Conservation (phyloP, 2,113 vertebrate genomes). For the Heterochromis multidens region DNA sequence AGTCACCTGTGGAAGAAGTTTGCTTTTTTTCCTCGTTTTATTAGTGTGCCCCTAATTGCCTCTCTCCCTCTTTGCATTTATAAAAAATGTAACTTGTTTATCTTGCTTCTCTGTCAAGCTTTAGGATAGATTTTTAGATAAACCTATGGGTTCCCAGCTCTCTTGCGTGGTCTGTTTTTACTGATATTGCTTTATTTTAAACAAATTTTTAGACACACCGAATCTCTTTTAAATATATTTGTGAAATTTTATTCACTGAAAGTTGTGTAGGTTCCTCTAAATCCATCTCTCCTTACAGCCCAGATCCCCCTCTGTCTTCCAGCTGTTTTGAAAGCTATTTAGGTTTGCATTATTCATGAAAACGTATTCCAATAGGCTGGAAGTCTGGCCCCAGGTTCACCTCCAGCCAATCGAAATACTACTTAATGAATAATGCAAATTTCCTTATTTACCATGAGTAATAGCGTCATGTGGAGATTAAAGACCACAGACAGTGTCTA, state of each 20-base stretch:
- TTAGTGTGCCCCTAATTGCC: not conserved
- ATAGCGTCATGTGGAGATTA: constrained; percentile 10
- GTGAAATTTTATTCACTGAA: not conserved
- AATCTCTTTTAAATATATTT: not conserved
- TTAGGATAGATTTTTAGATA: not conserved
- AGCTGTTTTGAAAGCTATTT: constrained; percentile 24
- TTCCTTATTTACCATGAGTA: constrained; percentile 19
- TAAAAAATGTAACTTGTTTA: not conserved
- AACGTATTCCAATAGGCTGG: constrained; percentile 6
- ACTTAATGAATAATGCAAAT: constrained; percentile 29
- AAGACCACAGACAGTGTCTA: not conserved
- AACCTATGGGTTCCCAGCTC: not conserved
- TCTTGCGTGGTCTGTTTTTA: not conserved
- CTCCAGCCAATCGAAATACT: constrained; percentile 11
- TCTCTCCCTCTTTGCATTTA: not conserved
- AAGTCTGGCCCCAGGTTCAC: constrained; percentile 12
- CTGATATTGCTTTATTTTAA: not conserved
- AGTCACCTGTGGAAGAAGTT: not conserved
- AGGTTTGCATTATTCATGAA: constrained; percentile 24
- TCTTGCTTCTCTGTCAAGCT: not conserved
- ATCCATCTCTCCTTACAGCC: not conserved
- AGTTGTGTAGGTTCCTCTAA: not conserved
- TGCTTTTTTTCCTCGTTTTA: not conserved
- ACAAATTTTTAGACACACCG: not conserved
- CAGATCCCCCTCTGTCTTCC: constrained; percentile 3